Base-by-base conservation (phyloP, 2,888 invertebrate species). In the Amiota minor region DNA sequence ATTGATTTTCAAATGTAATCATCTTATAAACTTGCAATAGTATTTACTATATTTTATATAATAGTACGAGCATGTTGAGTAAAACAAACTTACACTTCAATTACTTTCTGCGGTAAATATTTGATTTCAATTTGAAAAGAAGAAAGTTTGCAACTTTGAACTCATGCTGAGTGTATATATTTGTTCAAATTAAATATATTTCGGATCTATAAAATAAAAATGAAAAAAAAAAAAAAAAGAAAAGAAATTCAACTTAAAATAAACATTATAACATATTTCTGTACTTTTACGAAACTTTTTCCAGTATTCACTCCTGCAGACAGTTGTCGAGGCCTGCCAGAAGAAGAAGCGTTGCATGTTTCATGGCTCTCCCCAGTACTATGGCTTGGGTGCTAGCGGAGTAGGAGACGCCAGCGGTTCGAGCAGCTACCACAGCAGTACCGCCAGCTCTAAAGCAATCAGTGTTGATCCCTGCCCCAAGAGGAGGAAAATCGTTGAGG, bases 331-430 rank as follows among this genome's bases (percentile, higher is more conserved):
- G 88, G 94, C 96, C 62, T 98, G 98, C 90, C 96, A 98, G 91
- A 97, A 98, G 92, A 96, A 96, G 90, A 92, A 96, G 74, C 95
- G 95, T 88, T 98, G 98, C 91, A 95, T 95, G 89, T 95, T 98
- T 89, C 94, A 95, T 89, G 96, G 97, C 70, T 95, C 94, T 79
- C 95, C 97, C 4, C 93, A 94, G 85, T 95, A 95, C 53, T 97
- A 97, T 87, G 95, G 95, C 35, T 93, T 94, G 46, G 98, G 88
- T 35, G 86, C 88, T 72, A 89, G 89, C 76, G 89, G 89, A 67
- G 88, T 88, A 72, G 89, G 88, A 16, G 89, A 89, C 74, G 76
- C 85, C 20, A 88, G 87, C 77, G 88, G 89, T 65, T 87, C 87
- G 73, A 88, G 88, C 74, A 88, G 87, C 80, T 87, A 88, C 80